Percentiles rank a stretch among this genome's conserved stretches.
These are phyloP conservation scores for Numenius phaeopus DNA, from an alignment of 2,797 vertebrate species.

Conservation along the genomic window DNA sequence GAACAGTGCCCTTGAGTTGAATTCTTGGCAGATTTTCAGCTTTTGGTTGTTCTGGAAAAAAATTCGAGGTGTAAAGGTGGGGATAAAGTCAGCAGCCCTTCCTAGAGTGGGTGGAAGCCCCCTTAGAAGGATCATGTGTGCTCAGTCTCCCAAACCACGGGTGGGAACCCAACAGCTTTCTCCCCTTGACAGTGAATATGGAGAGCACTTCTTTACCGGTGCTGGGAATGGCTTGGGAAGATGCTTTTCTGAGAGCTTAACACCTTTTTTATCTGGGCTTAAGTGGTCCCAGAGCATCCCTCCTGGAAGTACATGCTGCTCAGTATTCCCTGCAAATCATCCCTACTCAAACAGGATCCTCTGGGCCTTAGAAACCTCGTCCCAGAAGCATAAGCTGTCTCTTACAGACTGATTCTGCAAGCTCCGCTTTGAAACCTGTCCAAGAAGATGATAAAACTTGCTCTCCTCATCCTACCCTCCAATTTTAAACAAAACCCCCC, in stretches of 20 bases:
- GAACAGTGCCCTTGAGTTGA: not conserved
- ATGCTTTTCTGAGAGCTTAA: not conserved
- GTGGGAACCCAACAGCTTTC: fast-evolving
- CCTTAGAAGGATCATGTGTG: not conserved
- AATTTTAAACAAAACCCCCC: not conserved
- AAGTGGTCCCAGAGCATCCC: not conserved
- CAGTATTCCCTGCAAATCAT: not conserved
- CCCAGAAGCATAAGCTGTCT: not conserved
- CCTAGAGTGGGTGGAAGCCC: not conserved
- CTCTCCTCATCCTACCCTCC: not conserved
- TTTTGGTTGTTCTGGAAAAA: not conserved
- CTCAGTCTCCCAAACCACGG: not conserved
- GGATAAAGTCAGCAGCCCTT: not conserved
- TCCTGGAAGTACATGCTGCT: not conserved
- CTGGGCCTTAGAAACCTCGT: not conserved
- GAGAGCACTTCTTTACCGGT: not conserved
- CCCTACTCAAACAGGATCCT: not conserved
- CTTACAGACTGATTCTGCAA: not conserved
- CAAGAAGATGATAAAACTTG: not conserved
- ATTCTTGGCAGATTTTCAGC: not conserved
- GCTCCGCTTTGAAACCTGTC: not conserved
- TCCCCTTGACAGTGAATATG: not conserved
- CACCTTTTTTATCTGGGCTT: not conserved
- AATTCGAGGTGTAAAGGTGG: not conserved
- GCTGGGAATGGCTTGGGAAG: not conserved